Conservation (phyloP, 2,888 invertebrate genomes). For the Calliphora vomitoria region DNA sequence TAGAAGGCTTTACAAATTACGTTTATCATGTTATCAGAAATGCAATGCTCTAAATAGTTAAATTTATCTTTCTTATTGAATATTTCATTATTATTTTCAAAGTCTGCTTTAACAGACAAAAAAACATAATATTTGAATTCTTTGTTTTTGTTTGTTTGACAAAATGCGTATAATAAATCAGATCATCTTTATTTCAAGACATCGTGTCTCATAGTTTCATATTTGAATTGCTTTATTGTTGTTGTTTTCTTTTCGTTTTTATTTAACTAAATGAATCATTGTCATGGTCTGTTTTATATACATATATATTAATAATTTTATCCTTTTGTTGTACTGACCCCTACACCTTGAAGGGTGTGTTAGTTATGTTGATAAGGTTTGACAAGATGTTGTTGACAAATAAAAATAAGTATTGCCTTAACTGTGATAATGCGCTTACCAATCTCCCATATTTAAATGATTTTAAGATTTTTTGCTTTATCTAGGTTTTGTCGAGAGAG, state of each 20-base stretch:
- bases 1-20: too few species aligned
- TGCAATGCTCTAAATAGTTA: neutral
- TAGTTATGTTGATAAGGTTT: neutral
- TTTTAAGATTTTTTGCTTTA: too few species aligned
- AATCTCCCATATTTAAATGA: too few species aligned
- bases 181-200: slow-evolving; percentile 46
- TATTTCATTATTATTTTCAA: neutral
- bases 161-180: slow-evolving; percentile 39
- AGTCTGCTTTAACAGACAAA: slow-evolving; percentile 20
- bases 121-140: neutral
- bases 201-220: slow-evolving; percentile 23
- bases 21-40: neutral
- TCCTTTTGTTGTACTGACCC: neutral
- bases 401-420: too few species aligned
- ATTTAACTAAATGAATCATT: neutral
- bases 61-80: neutral
- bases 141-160: neutral
- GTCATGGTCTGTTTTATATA: slow-evolving; percentile 38
- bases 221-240: neutral
- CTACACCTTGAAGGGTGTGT: neutral
- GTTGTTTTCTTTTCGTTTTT: slow-evolving; percentile 10
- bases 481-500: neutral
- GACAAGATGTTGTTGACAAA: too few species aligned
- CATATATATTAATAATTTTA: neutral
- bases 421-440: too few species aligned